Conservation (phyloP, 2,888 invertebrate genomes). For the Clanis bilineata region DNA sequence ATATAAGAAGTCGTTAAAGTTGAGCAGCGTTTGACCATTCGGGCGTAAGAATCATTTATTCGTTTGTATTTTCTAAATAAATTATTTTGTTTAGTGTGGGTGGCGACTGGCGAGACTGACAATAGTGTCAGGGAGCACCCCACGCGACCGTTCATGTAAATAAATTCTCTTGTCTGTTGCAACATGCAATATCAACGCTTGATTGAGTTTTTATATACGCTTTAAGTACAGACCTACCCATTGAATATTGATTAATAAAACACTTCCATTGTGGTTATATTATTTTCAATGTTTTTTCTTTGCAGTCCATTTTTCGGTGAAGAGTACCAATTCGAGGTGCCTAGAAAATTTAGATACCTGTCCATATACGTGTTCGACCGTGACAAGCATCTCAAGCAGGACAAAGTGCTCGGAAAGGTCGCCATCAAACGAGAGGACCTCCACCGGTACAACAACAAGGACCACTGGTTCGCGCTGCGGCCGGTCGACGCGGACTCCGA, state of each 20-base stretch:
- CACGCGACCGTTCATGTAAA: conserved; percentile 45
- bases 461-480: conserved; percentile 94
- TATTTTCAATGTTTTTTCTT: conserved; percentile 44
- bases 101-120: conserved; percentile 38
- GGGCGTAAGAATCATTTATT: conserved; percentile 8
- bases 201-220: conserved; percentile 3
- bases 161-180: conserved; percentile 40
- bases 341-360: conserved; percentile 93
- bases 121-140: conserved; percentile 46
- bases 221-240: not conserved
- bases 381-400: conserved; percentile 91
- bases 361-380: conserved; percentile 94
- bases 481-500: conserved; percentile 95
- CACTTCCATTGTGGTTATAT: not conserved
- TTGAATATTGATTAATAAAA: not conserved
- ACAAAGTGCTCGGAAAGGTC: conserved; percentile 90
- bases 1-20: too few relatives aligned
- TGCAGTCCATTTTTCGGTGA: conserved; percentile 95
- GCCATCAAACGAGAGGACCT: conserved; percentile 94
- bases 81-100: conserved; percentile 38
- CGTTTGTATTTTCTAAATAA: conserved; percentile 19
- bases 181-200: not conserved
- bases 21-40: too few relatives aligned
- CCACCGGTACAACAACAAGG: conserved; percentile 93
- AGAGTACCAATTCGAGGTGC: conserved; percentile 96